Conservation (phyloP, 1,140 invertebrate genomes). For the Tachypleus tridentatus region DNA sequence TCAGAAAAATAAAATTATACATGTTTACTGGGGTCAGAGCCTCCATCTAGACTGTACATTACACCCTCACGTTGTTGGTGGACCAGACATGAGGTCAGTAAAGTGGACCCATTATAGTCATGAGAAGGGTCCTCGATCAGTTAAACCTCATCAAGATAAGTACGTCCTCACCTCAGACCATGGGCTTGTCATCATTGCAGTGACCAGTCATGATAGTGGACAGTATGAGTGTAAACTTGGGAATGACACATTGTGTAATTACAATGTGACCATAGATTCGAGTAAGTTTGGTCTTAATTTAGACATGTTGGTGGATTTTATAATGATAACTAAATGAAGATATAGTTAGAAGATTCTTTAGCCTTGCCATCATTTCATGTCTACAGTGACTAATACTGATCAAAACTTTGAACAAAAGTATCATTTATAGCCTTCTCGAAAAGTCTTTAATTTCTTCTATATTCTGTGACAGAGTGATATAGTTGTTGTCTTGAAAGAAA, state of each 20-base stretch:
- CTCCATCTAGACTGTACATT: conserved; percentile 82
- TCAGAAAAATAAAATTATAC: conserved; percentile 66
- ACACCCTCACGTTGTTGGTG: conserved; percentile 52
- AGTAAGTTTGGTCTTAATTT: conserved; percentile 19
- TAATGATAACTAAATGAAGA: no score
- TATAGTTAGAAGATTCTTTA: not conserved
- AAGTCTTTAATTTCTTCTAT: no score
- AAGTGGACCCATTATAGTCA: conserved; percentile 66
- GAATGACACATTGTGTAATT: conserved; percentile 68
- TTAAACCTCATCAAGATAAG: conserved; percentile 55
- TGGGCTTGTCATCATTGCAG: conserved; percentile 75
- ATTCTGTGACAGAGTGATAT: no score
- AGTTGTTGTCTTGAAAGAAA: no score
- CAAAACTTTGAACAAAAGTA: no score
- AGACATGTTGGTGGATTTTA: no score
- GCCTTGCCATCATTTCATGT: no score
- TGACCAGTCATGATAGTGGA: conserved; percentile 75
- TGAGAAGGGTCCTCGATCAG: conserved; percentile 63
- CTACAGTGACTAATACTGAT: no score
- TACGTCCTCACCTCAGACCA: conserved; percentile 86
- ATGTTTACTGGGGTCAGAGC: conserved; percentile 81
- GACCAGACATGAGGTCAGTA: conserved; percentile 3
- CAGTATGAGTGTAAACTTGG: conserved; percentile 80
- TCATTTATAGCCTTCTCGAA: no score
- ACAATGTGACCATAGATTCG: conserved; percentile 84